Base-by-base conservation (phyloP, 2,888 invertebrate species). In the Xanthia icteritia region DNA sequence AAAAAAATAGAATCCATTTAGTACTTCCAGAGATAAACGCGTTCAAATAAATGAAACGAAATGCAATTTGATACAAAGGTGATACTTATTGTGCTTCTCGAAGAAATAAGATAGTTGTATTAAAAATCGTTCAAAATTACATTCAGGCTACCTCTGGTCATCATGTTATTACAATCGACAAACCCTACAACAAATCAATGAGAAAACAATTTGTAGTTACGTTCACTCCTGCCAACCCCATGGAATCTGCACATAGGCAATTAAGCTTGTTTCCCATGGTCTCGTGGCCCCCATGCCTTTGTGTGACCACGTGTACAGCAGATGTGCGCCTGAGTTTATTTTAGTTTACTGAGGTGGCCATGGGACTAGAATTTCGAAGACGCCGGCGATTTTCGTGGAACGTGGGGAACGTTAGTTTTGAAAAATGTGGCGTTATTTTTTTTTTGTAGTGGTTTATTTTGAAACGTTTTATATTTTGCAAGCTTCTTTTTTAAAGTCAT, bases 251-350 rank as follows among this genome's bases (percentile, higher is more conserved):
- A 83, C 82, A 63, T 17, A 79, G 61, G 81, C 89, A 89, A 88
- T 88, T 85, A 86, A 61, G 76, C 79, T 61, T 64, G 79, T 73
- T 89, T 89, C 84, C 91, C 91, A 89, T 88, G 84, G 86, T 73
- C 74, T 83, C 86, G 91, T 91, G 89, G 92, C 93, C 91, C 87
- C 91, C 86, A 92, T 82, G 81, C 83, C 80, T 92, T 91, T 90
- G 86, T 89, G 73, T 66, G 77, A 89, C 93, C 95, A 95, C 95
- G 95, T 95, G 95, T 92, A 92, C 75, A 88, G 90, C 95, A 95
- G 95, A 95, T 95, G 94, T 83, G 91, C 90, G 91, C 90, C 65
- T 58, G 90, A 90, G 92, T 93, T 90, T 91, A 90, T 92, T 92
- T 92, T 91, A 86, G 90, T 84, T 82, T 83, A 76, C 76, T 83